Percentiles rank a stretch among this genome's conserved stretches.
phyloP scores from a whole-genome alignment of 2,888 invertebrate genomes.

The Ferdinandea cuprea region DNA sequence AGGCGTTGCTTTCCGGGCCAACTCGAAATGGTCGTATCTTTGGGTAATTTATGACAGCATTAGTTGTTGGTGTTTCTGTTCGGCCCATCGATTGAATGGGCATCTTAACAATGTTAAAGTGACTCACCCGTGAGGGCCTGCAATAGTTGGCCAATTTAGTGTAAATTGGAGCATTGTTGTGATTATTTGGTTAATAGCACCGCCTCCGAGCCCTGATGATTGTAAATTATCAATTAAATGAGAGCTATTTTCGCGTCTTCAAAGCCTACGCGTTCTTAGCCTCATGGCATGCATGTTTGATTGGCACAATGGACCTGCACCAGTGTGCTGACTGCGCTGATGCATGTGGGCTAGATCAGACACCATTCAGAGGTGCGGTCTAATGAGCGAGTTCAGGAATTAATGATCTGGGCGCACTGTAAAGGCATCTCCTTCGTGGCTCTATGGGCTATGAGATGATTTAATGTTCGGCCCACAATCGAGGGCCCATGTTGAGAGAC shows the following conservation, averaged over 20 bases:
- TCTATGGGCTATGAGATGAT: constrained; percentile 52
- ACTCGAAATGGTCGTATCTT: constrained; percentile 48
- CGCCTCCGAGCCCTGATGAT: constrained; percentile 15
- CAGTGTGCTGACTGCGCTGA: constrained; percentile 12
- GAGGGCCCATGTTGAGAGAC: constrained; percentile 46
- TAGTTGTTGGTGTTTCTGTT: constrained; percentile 25
- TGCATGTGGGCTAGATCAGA: constrained; percentile 52
- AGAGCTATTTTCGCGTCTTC: constrained; percentile 37
- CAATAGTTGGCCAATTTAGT: constrained; percentile 48
- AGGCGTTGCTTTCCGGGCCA: constrained; percentile 59
- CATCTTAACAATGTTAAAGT: neutral
- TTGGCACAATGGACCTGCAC: constrained; percentile 52
- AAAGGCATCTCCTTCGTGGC: constrained; percentile 48
- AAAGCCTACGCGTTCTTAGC: constrained; percentile 46
- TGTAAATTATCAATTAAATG: constrained; percentile 48
- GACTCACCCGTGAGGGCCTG: neutral
- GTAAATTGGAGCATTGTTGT: constrained; percentile 49
- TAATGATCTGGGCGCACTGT: constrained; percentile 53
- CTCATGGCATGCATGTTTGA: constrained; percentile 43
- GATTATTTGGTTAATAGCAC: constrained; percentile 45
- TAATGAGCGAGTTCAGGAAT: constrained; percentile 63
- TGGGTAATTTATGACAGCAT: constrained; percentile 48
- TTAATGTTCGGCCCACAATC: constrained; percentile 67
- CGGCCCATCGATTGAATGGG: constrained; percentile 2
- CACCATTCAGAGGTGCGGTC: constrained; percentile 62